These are phyloP conservation scores for Dryobota labecula DNA, from an alignment of 2,888 invertebrate species.

Conservation along the genomic window DNA sequence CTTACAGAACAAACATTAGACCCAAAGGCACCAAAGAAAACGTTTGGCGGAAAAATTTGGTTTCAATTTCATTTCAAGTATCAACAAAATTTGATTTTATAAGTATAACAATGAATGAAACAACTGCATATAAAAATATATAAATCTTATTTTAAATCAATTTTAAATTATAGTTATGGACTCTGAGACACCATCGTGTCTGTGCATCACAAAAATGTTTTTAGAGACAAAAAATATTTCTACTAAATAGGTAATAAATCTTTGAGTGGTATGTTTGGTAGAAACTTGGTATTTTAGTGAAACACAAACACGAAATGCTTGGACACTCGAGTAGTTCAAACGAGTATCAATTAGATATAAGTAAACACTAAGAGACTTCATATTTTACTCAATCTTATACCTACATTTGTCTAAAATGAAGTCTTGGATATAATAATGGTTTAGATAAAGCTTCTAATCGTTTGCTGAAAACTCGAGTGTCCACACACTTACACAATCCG, in stretches of 20 bases:
- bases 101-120: slow-evolving; percentile 84
- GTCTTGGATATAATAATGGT: slow-evolving; percentile 54
- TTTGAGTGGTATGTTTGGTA: slow-evolving; percentile 31
- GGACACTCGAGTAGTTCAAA: slow-evolving; percentile 50
- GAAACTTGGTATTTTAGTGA: slow-evolving; percentile 39
- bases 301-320: slow-evolving; percentile 47
- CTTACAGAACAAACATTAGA: slow-evolving; percentile 65
- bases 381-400: slow-evolving; percentile 51
- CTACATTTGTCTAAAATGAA: slow-evolving; percentile 62
- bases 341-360: slow-evolving; percentile 43
- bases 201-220: slow-evolving; percentile 42
- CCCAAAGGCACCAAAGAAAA: slow-evolving; percentile 69
- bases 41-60: slow-evolving; percentile 66
- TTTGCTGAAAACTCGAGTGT: slow-evolving; percentile 56
- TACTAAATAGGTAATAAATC: slow-evolving; percentile 44
- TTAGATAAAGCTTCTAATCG: slow-evolving; percentile 56
- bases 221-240: slow-evolving; percentile 24
- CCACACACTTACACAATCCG: slow-evolving; percentile 49
- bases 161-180: slow-evolving; percentile 72
- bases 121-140: slow-evolving; percentile 90
- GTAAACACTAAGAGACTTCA: slow-evolving; percentile 55
- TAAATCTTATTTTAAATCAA: slow-evolving; percentile 87
- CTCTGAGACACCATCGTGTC: slow-evolving; percentile 34
- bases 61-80: slow-evolving; percentile 70
- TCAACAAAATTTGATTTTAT: slow-evolving; percentile 87